Percentiles rank a stretch among this genome's conserved stretches.
Evolutionary conservation across 2,113 vertebrate genomes (phyloP).

Genomic region (Alexandromys fortis): DNA sequence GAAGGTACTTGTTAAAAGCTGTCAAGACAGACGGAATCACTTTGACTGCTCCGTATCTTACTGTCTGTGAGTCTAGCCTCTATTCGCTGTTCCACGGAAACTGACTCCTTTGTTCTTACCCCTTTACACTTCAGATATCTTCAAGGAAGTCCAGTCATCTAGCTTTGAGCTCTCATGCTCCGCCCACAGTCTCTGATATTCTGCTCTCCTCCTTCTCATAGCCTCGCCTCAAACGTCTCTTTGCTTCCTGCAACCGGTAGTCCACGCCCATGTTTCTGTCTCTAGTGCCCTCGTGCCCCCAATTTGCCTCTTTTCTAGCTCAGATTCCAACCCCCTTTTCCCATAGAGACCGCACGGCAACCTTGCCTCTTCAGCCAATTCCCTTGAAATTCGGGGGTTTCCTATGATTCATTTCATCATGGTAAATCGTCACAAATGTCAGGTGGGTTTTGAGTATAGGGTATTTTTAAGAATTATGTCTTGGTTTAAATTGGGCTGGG

Average conservation of each 20-base stretch:
- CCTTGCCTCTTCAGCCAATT: background rate
- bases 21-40: background rate
- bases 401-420: conserved; percentile 36
- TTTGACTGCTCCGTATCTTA: background rate
- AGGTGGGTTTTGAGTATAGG: background rate
- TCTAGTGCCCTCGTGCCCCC: background rate
- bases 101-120: background rate
- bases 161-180: background rate
- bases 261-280: background rate
- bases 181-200: background rate
- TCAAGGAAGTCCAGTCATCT: background rate
- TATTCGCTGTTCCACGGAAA: background rate
- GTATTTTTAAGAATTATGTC: background rate
- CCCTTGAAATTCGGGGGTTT: background rate
- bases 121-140: background rate
- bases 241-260: background rate
- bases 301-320: background rate
- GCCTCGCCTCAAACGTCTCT: background rate
- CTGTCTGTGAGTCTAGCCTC: background rate
- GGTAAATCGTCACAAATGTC: background rate
- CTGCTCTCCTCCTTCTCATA: background rate
- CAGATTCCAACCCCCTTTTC: background rate
- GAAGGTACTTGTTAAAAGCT: background rate
- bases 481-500: background rate
- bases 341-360: background rate